Evolutionary conservation across 2,888 invertebrate species (phyloP).

Genomic region (Drosophila robusta): DNA sequence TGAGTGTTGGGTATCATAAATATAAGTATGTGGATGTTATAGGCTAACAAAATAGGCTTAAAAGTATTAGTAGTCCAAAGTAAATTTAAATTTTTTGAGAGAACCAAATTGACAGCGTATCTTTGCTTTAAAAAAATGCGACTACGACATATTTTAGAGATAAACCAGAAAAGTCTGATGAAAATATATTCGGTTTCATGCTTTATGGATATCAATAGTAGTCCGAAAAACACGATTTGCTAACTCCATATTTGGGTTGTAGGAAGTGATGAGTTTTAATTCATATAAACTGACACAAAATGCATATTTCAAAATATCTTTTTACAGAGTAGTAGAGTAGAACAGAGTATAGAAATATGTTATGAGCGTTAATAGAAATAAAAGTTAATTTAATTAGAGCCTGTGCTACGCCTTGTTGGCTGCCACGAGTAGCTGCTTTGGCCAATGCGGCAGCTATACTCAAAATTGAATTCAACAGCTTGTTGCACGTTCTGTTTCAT

Average conservation of each 20-base stretch:
- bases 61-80: background rate
- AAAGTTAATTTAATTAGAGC: slow-evolving; percentile 72
- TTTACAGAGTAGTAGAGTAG: background rate
- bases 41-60: background rate
- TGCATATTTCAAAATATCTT: too few species aligned
- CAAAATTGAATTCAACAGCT: slow-evolving; percentile 63
- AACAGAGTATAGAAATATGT: slow-evolving; percentile 37
- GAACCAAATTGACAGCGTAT: too few species aligned
- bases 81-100: too few species aligned
- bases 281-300: background rate
- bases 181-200: too few species aligned
- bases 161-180: too few species aligned
- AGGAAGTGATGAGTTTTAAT: background rate
- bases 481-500: slow-evolving; percentile 40
- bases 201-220: too few species aligned
- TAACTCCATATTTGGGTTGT: background rate
- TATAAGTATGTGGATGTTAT: background rate
- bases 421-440: slow-evolving; percentile 11
- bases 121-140: too few species aligned
- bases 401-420: slow-evolving; percentile 38
- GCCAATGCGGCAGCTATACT: slow-evolving; percentile 34
- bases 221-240: too few species aligned
- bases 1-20: background rate
- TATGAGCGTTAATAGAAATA: slow-evolving; percentile 68
- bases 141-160: too few species aligned